Evolutionary conservation across 2,888 invertebrate genomes (phyloP).

Genomic region (Apotomis turbidana): DNA sequence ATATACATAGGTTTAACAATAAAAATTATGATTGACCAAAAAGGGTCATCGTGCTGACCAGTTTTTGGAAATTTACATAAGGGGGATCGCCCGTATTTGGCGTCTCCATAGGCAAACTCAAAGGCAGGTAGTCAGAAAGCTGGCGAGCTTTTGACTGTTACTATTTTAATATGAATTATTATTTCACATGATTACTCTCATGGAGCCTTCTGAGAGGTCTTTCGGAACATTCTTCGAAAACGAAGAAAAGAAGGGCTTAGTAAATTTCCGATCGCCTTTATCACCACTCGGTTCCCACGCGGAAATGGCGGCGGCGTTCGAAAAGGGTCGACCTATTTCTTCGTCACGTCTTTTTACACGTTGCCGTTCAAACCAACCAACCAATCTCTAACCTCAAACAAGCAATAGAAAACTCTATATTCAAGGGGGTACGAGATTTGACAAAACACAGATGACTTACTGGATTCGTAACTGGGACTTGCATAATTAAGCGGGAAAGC

Average conservation of each 20-base stretch:
- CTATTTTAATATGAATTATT: no score
- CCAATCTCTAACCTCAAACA: neutral
- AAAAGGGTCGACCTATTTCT: slow-evolving; percentile 64
- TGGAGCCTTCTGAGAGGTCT: no score
- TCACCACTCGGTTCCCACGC: slow-evolving; percentile 52
- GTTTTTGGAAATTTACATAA: no score
- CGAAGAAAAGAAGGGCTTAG: neutral
- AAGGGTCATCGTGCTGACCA: no score
- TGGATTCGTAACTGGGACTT: slow-evolving; percentile 10
- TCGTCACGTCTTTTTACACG: slow-evolving; percentile 44
- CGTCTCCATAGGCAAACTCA: no score
- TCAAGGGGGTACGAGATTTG: neutral
- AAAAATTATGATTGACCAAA: no score
- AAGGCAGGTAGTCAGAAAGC: no score
- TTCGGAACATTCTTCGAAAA: neutral
- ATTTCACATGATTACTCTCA: no score
- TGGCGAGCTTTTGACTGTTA: no score
- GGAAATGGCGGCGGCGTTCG: slow-evolving; percentile 54
- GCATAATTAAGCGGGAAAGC: slow-evolving; percentile 35
- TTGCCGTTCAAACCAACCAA: slow-evolving; percentile 6
- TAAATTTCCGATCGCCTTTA: slow-evolving; percentile 25
- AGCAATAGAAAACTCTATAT: slow-evolving; percentile 1
- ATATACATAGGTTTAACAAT: no score
- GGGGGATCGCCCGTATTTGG: no score
- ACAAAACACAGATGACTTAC: neutral